Conservation (phyloP, 2,797 vertebrate species). For the Cyprinodon diabolis region DNA sequence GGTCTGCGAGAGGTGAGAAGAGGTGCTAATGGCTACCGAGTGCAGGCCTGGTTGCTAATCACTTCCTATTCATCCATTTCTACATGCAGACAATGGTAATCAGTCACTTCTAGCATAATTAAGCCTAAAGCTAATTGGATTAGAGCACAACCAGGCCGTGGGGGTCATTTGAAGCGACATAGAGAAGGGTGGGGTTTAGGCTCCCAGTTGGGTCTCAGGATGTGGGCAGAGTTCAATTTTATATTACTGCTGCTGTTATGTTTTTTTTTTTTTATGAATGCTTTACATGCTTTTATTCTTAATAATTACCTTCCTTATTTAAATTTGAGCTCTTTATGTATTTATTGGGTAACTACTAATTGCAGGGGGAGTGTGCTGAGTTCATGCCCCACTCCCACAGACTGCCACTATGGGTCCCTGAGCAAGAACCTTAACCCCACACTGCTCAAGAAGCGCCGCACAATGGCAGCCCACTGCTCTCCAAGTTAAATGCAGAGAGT, state of each 20-base stretch:
- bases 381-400: no score
- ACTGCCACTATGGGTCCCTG: no score
- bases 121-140: constrained; percentile 75
- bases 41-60: constrained; percentile 64
- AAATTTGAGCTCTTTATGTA: no score
- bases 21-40: constrained; percentile 72
- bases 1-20: constrained; percentile 59
- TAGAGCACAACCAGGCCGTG: constrained; percentile 51
- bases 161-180: constrained; percentile 51
- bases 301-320: no score
- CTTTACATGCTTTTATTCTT: no score
- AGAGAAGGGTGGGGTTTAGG: constrained; percentile 17
- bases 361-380: no score
- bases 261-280: no score
- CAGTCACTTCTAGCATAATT: constrained; percentile 73
- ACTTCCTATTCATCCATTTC: constrained; percentile 57
- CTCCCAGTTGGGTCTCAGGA: constrained; percentile 14
- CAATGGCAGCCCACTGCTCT: no score
- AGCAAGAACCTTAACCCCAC: no score
- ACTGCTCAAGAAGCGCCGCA: no score
- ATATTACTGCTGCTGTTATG: background rate
- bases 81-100: constrained; percentile 69
- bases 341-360: no score
- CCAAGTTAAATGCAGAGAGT: no score
- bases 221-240: background rate